Conservation (phyloP, 2,888 invertebrate species). For the Scaptomyza tumidula region DNA sequence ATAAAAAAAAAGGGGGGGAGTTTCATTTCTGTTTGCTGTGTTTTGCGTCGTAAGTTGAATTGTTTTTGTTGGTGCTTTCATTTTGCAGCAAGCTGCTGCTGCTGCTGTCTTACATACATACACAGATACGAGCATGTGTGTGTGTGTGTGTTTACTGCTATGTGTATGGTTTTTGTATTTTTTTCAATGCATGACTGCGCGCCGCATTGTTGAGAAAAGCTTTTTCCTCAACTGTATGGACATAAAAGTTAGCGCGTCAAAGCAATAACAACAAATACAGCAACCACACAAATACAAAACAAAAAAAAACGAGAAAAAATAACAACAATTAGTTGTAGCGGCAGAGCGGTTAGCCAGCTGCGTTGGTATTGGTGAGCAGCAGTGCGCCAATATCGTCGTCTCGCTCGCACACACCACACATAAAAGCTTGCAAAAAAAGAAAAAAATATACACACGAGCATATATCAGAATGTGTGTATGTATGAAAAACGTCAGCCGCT, state of each 20-base stretch:
- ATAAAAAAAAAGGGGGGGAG: slow-evolving; percentile 5
- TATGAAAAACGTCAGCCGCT: slow-evolving; percentile 42
- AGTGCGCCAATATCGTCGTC: slow-evolving; percentile 46
- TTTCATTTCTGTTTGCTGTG: slow-evolving; percentile 40
- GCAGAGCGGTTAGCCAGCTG: slow-evolving; percentile 52
- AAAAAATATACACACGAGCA: background rate
- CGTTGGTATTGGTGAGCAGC: slow-evolving; percentile 52
- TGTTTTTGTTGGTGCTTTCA: slow-evolving; percentile 65
- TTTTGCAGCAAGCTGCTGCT: slow-evolving; percentile 68
- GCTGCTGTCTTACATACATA: slow-evolving; percentile 10
- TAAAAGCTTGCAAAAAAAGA: slow-evolving; percentile 51
- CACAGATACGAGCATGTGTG: slow-evolving; percentile 6
- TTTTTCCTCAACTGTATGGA: slow-evolving; percentile 56
- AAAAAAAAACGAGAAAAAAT: too few species aligned
- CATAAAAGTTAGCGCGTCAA: slow-evolving; percentile 59
- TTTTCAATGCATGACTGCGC: slow-evolving; percentile 72
- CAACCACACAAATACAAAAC: slow-evolving; percentile 11
- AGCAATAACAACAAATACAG: slow-evolving; percentile 61
- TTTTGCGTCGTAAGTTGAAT: slow-evolving; percentile 63
- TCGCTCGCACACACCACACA: slow-evolving; percentile 25
- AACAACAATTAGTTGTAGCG: slow-evolving; percentile 61
- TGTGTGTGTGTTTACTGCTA: slow-evolving; percentile 52
- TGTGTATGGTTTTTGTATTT: slow-evolving; percentile 39
- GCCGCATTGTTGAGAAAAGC: slow-evolving; percentile 69
- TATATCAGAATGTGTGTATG: slow-evolving; percentile 8